phyloP scores from a whole-genome alignment of 1,140 invertebrate species.

The Mactra quadrangularis region DNA sequence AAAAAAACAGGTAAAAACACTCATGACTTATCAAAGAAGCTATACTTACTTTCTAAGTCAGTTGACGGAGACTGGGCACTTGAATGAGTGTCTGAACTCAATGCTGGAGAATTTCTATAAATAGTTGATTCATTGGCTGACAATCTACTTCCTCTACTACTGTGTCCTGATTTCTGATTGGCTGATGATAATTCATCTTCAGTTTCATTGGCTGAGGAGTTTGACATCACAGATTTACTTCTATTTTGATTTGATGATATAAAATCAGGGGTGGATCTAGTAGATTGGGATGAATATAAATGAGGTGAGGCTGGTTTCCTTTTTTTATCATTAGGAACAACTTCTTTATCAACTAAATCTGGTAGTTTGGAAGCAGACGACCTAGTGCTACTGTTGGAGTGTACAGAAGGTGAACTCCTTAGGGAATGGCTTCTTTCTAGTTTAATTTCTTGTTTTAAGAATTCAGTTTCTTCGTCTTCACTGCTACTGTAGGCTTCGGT shows the following conservation, averaged over 20 bases:
- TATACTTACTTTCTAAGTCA: slow-evolving; percentile 38
- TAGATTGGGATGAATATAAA: slow-evolving; percentile 12
- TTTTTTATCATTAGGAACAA: slow-evolving; percentile 17
- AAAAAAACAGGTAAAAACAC: too few relatives aligned
- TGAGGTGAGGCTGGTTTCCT: neutral
- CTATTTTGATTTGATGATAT: slow-evolving; percentile 44
- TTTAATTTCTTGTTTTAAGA: neutral
- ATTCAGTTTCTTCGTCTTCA: slow-evolving; percentile 36
- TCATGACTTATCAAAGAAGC: too few relatives aligned
- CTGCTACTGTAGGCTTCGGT: slow-evolving; percentile 7
- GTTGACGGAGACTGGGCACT: slow-evolving; percentile 20
- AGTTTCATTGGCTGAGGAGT: slow-evolving; percentile 36
- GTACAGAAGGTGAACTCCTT: neutral
- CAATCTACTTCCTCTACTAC: slow-evolving; percentile 10
- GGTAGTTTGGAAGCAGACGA: neutral
- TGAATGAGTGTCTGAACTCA: slow-evolving; percentile 27
- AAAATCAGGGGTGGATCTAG: slow-evolving; percentile 32
- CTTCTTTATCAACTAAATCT: slow-evolving; percentile 10
- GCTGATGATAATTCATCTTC: slow-evolving; percentile 2
- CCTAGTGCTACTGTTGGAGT: neutral
- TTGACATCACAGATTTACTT: slow-evolving; percentile 44
- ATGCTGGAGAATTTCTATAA: slow-evolving; percentile 44
- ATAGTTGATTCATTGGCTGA: slow-evolving; percentile 40
- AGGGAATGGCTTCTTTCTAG: neutral
- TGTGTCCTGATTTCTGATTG: slow-evolving; percentile 3